Evolutionary conservation across 2,113 vertebrate genomes (phyloP).

Genomic region (Manacus vitellinus): DNA sequence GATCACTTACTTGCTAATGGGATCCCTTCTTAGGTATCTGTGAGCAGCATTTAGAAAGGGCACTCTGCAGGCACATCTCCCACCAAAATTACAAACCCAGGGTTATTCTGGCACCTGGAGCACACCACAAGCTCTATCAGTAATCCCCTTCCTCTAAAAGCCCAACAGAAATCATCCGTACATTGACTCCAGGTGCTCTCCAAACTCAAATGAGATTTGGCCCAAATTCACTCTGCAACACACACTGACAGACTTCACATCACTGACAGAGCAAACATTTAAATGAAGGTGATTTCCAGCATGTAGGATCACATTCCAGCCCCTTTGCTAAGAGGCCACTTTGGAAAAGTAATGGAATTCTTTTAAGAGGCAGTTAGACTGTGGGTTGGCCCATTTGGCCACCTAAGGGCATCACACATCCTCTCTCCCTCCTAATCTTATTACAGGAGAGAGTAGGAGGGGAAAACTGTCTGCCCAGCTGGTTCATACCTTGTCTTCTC

Average conservation of each 20-base stretch:
- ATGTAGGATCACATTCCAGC: not conserved
- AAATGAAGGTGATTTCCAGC: not conserved
- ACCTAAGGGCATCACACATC: not conserved
- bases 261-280: not conserved
- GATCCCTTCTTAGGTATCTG: not conserved
- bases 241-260: not conserved
- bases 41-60: not conserved
- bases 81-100: not conserved
- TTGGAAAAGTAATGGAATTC: not conserved
- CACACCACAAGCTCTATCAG: not conserved
- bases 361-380: not conserved
- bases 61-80: not conserved
- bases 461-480: not conserved
- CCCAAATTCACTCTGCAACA: not conserved
- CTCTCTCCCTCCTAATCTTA: not conserved
- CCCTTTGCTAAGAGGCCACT: not conserved
- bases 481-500: not conserved
- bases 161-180: not conserved
- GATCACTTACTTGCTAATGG: not conserved
- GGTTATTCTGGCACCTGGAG: not conserved
- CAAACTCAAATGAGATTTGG: not conserved
- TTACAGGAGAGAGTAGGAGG: not conserved
- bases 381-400: not conserved
- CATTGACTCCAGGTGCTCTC: accelerated
- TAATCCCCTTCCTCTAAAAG: not conserved